Evolutionary conservation across 1,140 invertebrate species (phyloP), one percentile per base, ranked within the genome.

Genomic region (Sinella curviseta): DNA sequence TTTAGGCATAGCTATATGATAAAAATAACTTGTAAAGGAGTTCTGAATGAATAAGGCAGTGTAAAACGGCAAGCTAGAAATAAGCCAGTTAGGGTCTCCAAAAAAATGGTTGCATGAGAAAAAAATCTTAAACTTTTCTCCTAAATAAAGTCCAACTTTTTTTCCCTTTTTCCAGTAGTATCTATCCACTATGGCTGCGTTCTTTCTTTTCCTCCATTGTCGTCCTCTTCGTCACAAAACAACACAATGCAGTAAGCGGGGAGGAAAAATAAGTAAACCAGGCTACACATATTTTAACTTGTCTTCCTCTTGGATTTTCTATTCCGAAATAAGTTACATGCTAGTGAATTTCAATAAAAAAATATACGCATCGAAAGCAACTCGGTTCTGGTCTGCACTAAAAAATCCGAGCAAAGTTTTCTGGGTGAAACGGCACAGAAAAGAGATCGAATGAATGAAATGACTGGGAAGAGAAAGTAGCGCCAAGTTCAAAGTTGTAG

Each of bases 401-500:
- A 48, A 48, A 48, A 48, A 48, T 12, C 39, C 39, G 20, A 12
- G 8, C 39, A 12, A 48, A 48, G 39, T 48, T 48, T 48, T 20
- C 20, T 48, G 20, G 20, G 39, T 48, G 39, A 20, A 8, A 48
- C 39, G 39, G 20, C 8, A n/a, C 14, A n/a, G 57, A 65, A 65
- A 65, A 65, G 57, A 65, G 16, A 26, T 8, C 8, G 24, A 65
- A 26, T 12, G 57, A 8, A 26, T 16, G 4, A 65, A 26, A 65
- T 4, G 4, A 31, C 26, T 16, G 12, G 31, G 26, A 70, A 70
- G 31, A 31, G 12, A 70, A 70, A 30, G 65, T n/a, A 24, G 26
- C 4, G 26, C 65, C 65, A 70, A 33, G 65, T 70, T 70, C 65
- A 70, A 70, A 70, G 65, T 31, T 30, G 65, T 70, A 31, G 28